These are phyloP conservation scores for Scolopax bukidnonensis DNA, from an alignment of 2,797 vertebrate genomes.

Conservation along the genomic window DNA sequence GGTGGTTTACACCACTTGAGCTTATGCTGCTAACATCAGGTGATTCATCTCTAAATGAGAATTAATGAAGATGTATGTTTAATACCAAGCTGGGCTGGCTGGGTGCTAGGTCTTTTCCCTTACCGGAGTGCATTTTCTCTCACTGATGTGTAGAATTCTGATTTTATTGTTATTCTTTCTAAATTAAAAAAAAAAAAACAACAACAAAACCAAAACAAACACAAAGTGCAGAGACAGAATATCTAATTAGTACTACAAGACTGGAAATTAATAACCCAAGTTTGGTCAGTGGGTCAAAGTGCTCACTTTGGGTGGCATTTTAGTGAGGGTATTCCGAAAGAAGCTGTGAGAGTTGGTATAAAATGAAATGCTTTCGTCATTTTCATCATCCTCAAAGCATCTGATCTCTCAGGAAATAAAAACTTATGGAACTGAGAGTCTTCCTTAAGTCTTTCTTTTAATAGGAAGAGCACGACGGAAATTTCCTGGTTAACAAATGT, in stretches of 20 bases:
- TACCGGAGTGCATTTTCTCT: neutral
- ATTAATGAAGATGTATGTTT: constrained; percentile 33
- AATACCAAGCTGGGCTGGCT: neutral
- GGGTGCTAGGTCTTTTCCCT: neutral
- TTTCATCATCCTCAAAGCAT: neutral
- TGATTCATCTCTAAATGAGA: neutral
- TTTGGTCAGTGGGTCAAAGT: neutral
- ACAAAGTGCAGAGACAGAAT: neutral
- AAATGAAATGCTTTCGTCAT: neutral
- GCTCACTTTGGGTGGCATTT: neutral
- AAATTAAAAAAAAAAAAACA: neutral
- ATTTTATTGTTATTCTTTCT: constrained; percentile 18
- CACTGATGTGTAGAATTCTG: neutral
- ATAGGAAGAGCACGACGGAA: neutral
- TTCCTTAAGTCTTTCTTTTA: neutral
- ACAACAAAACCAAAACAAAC: neutral
- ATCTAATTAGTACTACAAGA: neutral
- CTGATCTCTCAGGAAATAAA: neutral
- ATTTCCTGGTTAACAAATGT: neutral
- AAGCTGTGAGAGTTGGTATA: neutral
- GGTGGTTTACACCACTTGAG: neutral
- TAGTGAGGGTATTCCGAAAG: neutral
- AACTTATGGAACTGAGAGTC: neutral
- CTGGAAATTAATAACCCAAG: neutral
- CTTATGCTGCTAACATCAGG: neutral